Evolutionary conservation across 2,113 vertebrate species (phyloP), one percentile per base, ranked within the genome.

Genomic region (Syrrhaptes paradoxus): DNA sequence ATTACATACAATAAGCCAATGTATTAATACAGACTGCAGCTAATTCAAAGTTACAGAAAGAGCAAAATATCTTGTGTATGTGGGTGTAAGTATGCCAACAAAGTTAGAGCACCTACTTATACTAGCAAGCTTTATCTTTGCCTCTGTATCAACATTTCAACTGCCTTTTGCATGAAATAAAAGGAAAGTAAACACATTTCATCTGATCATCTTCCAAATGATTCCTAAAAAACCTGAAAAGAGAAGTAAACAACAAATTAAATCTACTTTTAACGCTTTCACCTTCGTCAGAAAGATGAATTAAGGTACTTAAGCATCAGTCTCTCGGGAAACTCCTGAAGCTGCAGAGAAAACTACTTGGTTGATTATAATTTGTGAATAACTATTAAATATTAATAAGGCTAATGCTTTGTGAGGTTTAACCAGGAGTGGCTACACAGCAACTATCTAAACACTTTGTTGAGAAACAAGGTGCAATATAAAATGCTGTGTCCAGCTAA

Each of bases 301-400:
- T 87, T 78, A 81, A 87, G 49, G 49, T 75, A 92, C 45, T 94
- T 95, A 89, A 90, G 38, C 43, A 65, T 82, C 75, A 81, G 51
- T 13, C 73, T 66, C 93, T 89, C 62, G 70, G 68, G 90, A 86
- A 90, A 70, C n/a, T 90, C 80, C 54, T 90, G 90, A 92, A 90
- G 70, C 25, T 86, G 77, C 76, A 81, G 58, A 78, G 70, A 68
- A 90, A 83, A 93, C 49, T 74, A 95, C 93, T 58, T 92, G 73
- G 17, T 52, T 72, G 49, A 32, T 73, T 87, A 14, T 1, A 4
- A 94, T 92, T 81, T 94, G 62, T 70, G 77, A 85, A 85, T 38
- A 67, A 75, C 54, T 87, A 75, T 86, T 85, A 96, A 95, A 92
- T 92, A 95, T 88, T 94, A 87, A 87, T 84, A 72, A 86, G 52